Evolutionary conservation across 2,888 invertebrate species (phyloP).

Genomic region (Bimastos eiseni): DNA sequence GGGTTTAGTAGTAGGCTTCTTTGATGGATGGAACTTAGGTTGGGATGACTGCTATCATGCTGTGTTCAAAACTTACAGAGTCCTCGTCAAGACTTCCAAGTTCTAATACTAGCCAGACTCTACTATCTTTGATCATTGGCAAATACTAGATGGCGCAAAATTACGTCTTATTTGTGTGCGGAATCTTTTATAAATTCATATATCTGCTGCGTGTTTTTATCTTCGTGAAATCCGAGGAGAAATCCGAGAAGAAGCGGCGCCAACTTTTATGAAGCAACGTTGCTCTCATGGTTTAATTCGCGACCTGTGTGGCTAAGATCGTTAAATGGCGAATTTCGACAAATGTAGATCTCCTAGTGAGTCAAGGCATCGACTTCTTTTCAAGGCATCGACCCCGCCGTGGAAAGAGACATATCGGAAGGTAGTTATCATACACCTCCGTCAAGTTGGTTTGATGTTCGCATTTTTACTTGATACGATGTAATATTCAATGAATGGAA

Average conservation of each 20-base stretch:
- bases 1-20: no score
- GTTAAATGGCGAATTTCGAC: background rate
- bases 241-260: background rate
- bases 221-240: background rate
- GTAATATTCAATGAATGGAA: no score
- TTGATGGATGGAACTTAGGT: no score
- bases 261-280: background rate
- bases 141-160: background rate
- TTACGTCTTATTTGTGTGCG: background rate
- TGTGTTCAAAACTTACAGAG: no score
- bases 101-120: no score
- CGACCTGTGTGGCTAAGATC: background rate
- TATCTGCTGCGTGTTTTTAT: background rate
- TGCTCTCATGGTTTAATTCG: background rate
- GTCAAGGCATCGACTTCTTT: conserved; percentile 10
- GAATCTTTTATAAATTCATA: background rate
- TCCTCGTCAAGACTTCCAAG: no score
- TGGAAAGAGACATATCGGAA: conserved; percentile 19
- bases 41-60: no score
- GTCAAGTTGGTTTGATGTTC: no score
- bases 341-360: background rate
- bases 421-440: background rate
- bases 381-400: background rate
- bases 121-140: background rate
- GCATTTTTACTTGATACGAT: no score